Evolutionary conservation across 2,113 vertebrate genomes (phyloP).

Genomic region (Drymodes brunneopygia): DNA sequence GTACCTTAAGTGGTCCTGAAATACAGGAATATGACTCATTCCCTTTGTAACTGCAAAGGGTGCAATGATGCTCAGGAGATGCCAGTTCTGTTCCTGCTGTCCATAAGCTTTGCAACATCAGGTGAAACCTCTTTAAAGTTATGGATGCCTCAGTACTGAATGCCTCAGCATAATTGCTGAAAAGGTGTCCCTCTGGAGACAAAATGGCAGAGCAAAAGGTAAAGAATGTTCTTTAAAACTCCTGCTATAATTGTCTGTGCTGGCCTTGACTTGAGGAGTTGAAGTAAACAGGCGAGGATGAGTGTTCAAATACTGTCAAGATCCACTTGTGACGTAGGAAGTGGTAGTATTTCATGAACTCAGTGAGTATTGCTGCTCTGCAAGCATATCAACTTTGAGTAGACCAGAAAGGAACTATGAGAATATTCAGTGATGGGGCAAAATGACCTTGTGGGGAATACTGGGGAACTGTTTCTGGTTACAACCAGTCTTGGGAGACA

Average conservation of each 20-base stretch:
- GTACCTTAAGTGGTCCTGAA: neutral
- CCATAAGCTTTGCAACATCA: neutral
- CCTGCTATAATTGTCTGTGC: neutral
- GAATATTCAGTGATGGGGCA: neutral
- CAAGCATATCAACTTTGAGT: neutral
- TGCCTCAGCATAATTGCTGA: neutral
- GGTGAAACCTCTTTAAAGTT: neutral
- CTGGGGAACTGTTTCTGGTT: neutral
- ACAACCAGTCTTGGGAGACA: neutral
- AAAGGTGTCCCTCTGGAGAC: neutral
- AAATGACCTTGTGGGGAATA: neutral
- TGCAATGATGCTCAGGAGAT: neutral
- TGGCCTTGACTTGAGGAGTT: neutral
- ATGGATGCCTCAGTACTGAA: neutral
- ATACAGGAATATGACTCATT: accelerated
- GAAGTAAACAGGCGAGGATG: neutral
- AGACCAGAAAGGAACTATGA: neutral
- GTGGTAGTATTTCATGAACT: neutral
- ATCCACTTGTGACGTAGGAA: neutral
- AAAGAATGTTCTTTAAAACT: neutral
- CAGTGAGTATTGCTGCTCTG: neutral
- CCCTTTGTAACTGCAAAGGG: neutral
- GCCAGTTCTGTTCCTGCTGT: neutral
- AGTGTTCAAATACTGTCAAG: neutral
- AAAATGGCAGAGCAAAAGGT: neutral